Conservation (phyloP, 2,888 invertebrate species). For the Microdon myrmicae region DNA sequence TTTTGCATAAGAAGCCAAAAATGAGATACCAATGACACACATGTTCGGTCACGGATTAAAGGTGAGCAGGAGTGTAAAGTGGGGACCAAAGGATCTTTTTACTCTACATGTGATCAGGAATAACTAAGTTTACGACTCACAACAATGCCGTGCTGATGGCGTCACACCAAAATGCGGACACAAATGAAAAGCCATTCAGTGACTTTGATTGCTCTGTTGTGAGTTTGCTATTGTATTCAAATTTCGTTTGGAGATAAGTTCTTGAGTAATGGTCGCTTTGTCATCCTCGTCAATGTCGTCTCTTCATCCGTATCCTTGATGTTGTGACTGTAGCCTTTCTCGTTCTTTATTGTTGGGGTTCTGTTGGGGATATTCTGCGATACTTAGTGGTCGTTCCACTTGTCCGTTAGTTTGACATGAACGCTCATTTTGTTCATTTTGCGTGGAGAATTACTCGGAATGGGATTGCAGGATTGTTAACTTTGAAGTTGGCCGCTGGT, state of each 20-base stretch:
- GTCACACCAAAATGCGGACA: slow-evolving; percentile 50
- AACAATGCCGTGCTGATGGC: slow-evolving; percentile 43
- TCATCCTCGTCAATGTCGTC: slow-evolving; percentile 47
- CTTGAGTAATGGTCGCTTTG: slow-evolving; percentile 52
- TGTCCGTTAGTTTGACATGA: slow-evolving; percentile 50
- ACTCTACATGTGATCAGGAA: slow-evolving; percentile 29
- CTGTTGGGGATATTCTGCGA: slow-evolving; percentile 1
- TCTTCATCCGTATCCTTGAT: too few relatives aligned
- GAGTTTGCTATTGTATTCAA: slow-evolving; percentile 48
- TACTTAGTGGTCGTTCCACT: slow-evolving; percentile 43
- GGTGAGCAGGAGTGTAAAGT: too few relatives aligned
- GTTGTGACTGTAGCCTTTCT: neutral
- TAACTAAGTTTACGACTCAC: too few relatives aligned
- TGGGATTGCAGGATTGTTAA: slow-evolving; percentile 30
- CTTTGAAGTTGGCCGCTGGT: slow-evolving; percentile 36
- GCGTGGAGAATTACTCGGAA: slow-evolving; percentile 48
- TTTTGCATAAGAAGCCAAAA: slow-evolving; percentile 46
- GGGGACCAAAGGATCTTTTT: slow-evolving; percentile 21
- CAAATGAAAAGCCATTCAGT: slow-evolving; percentile 45
- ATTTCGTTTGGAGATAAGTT: slow-evolving; percentile 50
- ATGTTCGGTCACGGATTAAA: slow-evolving; percentile 6
- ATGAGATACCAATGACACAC: slow-evolving; percentile 18
- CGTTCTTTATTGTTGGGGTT: slow-evolving; percentile 14
- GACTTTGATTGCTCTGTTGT: slow-evolving; percentile 46
- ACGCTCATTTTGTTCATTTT: slow-evolving; percentile 51